Evolutionary conservation across 2,797 vertebrate species (phyloP).

Genomic region (Bryconaethiops microstoma): DNA sequence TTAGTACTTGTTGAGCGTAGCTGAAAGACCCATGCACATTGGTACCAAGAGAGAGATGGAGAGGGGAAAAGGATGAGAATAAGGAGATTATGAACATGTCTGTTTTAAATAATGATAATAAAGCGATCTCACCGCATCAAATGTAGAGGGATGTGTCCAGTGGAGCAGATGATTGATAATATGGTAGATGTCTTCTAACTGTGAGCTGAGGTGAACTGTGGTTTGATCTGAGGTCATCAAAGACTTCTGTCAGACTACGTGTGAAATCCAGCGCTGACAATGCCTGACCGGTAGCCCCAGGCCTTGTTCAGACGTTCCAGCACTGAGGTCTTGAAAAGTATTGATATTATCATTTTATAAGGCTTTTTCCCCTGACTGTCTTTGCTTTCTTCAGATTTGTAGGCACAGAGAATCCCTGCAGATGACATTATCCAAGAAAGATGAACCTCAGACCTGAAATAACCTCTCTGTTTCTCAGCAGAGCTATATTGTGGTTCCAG

Average conservation of each 20-base stretch:
- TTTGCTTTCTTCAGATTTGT: background rate
- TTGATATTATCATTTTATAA: constrained; percentile 9
- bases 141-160: background rate
- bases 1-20: constrained; percentile 36
- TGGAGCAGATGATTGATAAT: background rate
- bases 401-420: background rate
- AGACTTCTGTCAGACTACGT: background rate
- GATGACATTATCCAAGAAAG: background rate
- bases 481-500: background rate
- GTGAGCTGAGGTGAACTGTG: too few relatives aligned
- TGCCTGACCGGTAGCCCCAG: background rate
- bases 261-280: background rate
- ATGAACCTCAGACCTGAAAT: constrained; percentile 26
- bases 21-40: constrained; percentile 8
- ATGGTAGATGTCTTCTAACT: background rate
- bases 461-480: background rate
- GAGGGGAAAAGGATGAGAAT: background rate
- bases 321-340: background rate
- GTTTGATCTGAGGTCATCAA: background rate
- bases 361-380: background rate
- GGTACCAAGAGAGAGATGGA: constrained; percentile 20
- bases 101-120: background rate
- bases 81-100: constrained; percentile 22
- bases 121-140: background rate
- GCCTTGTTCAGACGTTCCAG: background rate